Evolutionary conservation across 2,113 vertebrate species (phyloP).

Genomic region (Spheniscus mendiculus): DNA sequence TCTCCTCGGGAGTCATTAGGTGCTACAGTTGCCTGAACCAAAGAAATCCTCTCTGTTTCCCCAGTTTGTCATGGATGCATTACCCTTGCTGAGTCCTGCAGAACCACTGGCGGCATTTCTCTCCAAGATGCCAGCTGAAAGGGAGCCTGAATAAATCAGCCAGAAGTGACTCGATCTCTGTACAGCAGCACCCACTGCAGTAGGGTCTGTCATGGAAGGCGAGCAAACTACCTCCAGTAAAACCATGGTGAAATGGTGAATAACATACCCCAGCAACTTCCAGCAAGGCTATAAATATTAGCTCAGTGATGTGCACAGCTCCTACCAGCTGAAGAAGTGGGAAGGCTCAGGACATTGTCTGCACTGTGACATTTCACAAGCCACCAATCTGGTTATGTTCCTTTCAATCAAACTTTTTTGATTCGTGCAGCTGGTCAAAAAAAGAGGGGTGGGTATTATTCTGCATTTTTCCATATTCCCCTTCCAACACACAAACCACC

Average conservation of each 20-base stretch:
- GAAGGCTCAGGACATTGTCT: background rate
- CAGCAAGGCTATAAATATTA: background rate
- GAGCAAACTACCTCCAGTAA: background rate
- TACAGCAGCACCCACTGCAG: background rate
- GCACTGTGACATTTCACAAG: background rate
- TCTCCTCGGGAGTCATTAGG: background rate
- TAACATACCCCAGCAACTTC: background rate
- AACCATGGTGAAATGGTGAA: background rate
- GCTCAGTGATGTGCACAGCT: background rate
- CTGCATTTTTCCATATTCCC: background rate
- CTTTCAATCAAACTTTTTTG: background rate
- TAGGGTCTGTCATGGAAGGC: background rate
- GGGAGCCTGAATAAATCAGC: background rate
- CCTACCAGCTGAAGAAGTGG: background rate
- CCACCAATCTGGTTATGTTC: background rate
- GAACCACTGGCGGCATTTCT: background rate
- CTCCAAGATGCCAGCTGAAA: background rate
- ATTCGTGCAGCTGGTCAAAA: background rate
- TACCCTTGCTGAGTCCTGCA: background rate
- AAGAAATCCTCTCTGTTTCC: background rate
- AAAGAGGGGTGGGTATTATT: accelerated
- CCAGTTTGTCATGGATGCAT: background rate
- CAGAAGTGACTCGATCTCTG: background rate
- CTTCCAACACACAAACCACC: background rate
- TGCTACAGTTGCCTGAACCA: background rate